Evolutionary conservation across 2,888 invertebrate species (phyloP), one percentile per base, ranked within the genome.

Genomic region (Aspidapion aeneum): DNA sequence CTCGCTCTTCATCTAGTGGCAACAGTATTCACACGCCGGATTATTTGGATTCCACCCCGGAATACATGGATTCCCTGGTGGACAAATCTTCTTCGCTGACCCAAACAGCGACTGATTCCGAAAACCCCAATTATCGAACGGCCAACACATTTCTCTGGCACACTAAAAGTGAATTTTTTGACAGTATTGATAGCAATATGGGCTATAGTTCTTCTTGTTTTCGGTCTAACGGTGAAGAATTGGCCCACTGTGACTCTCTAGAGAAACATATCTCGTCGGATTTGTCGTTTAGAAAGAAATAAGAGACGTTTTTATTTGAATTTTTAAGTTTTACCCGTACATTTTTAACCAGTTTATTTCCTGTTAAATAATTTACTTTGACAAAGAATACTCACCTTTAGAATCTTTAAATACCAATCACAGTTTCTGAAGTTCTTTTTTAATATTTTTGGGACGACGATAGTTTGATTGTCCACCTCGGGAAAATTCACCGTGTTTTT

Each of bases 161-260:
- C 71, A 65, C 78, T 70, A 75, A 75, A 20, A 73, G 70, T 61
- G 78, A 79, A 63, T 89, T 86, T 77, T 89, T 88, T 75, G 89
- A 90, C 77, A 89, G 89, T 77, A 87, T 90, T 78, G 86, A 86
- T 75, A 85, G 83, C 55, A 77, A 78, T 61, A 70, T 77, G 68
- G 73, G 73, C 58, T 71, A 72, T 64, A 82, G 81, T 50, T 71
- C 71, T 61, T 82, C 81, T 35, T 82, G 81, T 71, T 81, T 81
- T 59, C 75, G 77, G 55, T 74, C 80, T 60, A 74, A 78, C 51
- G 82, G 83, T 48, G 85, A 85, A 69, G 85, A 82, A 7, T 74
- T 85, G 68, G 84, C 85, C 52, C 85, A 85, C 68, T 84, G 83
- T 73, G 85, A 86, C 73, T 85, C 85, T 1, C 76, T 85, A 61